phyloP scores from a whole-genome alignment of 53 echinoderm and acorn worm genomes.

The Patiria pectinifera region DNA sequence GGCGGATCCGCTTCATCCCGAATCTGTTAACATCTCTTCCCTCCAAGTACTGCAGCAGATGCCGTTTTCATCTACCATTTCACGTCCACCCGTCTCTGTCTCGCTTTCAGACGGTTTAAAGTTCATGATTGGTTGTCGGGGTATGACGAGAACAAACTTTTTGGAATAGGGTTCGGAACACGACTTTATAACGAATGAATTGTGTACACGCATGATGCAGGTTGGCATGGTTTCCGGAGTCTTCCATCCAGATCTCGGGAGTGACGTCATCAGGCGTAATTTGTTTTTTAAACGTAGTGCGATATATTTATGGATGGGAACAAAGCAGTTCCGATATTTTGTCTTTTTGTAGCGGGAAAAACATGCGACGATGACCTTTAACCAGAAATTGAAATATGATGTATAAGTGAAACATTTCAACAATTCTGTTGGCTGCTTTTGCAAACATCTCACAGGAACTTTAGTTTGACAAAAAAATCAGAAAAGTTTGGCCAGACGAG shows the following conservation, averaged over 20 bases:
- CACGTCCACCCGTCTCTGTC: background rate
- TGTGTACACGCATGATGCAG: too few relatives aligned
- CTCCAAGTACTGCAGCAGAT: constrained; percentile 17
- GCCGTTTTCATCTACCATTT: background rate
- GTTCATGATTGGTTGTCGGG: background rate
- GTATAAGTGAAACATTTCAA: background rate
- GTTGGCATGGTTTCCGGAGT: too few relatives aligned
- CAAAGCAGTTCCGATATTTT: too few relatives aligned
- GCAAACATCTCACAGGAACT: background rate
- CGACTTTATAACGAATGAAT: too few relatives aligned
- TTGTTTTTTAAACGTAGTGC: too few relatives aligned
- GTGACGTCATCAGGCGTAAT: too few relatives aligned
- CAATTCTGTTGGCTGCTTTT: background rate
- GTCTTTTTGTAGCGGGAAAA: too few relatives aligned
- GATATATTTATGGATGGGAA: too few relatives aligned
- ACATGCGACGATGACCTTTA: background rate
- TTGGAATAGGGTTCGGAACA: background rate
- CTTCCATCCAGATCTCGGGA: too few relatives aligned
- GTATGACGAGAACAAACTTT: background rate
- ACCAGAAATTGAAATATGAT: background rate
- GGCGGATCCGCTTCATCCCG: background rate
- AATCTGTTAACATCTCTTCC: constrained; percentile 12
- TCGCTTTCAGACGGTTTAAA: background rate
- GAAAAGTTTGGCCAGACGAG: background rate
- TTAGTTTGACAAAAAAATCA: background rate